Base-by-base conservation (phyloP, 1,140 invertebrate genomes). In the Batillaria attramentaria region DNA sequence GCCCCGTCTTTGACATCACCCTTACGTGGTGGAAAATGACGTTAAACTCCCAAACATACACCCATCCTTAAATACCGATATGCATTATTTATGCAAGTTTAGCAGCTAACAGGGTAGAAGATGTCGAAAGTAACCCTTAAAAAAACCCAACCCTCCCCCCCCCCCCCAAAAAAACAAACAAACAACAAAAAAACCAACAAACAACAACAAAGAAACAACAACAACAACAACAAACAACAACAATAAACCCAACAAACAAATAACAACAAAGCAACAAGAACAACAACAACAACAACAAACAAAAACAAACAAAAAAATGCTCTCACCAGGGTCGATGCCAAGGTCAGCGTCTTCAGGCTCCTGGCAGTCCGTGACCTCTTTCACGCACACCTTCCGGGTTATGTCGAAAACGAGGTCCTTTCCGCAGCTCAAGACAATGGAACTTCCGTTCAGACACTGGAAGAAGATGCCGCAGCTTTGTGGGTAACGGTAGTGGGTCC, bases 381-480 rank as follows among this genome's bases (percentile, higher is more conserved):
- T 24, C 39, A 68, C 60, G 33, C 78, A 79, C 54, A 74, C 62
- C 60, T 79, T 68, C 37, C 43, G 54, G 28, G 62, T 35, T 20
- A 65, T 5, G 43, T 79, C 78, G 62, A 73, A 79, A 43, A 79
- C 39, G 39, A 68, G 72, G 70, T 33, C 33, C 4, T 33, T 20
- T n/a, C 43, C 57, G 33, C 78, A 79, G 28, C 41, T 35, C 6
- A 72, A n/a, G 65, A 50, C 33, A 18, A 79, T 74, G 50, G 78
- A 50, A 1, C 43, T 39, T 28, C 72, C 72, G 42, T 75, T 24
- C 5, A 66, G 60, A 50, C 78, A 79, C 57, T 79, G 78, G 28
- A 79, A 46, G 69, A 79, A 79, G 20, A 74, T 18, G 57, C 37
- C 35, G 68, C 78, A 79, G 54, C 62, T 65, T 2, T 62, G 57